A percentile compares a stretch with the other conserved stretches of the same genome.
phyloP scores from a whole-genome alignment of 2,888 invertebrate species.

The Melolontha melolontha region DNA sequence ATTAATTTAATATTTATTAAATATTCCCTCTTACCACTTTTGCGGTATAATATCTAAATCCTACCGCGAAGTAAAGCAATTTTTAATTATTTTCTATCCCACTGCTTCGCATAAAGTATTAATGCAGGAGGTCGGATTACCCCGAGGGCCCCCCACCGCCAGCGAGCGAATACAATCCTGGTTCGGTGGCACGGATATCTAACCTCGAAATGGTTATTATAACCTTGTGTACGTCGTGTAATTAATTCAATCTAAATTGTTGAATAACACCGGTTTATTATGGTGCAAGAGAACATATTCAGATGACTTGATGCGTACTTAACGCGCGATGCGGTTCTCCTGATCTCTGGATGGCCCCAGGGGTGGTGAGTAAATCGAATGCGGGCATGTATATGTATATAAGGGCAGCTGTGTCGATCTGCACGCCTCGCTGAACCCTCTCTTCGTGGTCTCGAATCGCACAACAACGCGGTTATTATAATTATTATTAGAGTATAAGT shows the following conservation, averaged over 20 bases:
- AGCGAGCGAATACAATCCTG: constrained; percentile 22
- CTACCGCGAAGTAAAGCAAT: background rate
- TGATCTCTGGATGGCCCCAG: constrained; percentile 9
- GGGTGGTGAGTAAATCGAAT: constrained; percentile 25
- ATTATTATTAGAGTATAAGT: constrained; percentile 9
- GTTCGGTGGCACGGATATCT: background rate
- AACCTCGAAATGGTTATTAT: constrained; percentile 26
- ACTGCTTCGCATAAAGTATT: constrained; percentile 8
- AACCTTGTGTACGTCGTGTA: constrained; percentile 10
- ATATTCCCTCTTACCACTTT: too few relatives aligned
- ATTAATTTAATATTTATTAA: too few relatives aligned
- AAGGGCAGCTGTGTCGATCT: constrained; percentile 25
- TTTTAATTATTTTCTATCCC: constrained; percentile 35
- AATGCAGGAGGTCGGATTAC: constrained; percentile 18
- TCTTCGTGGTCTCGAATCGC: constrained; percentile 14
- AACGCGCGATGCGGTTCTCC: constrained; percentile 14
- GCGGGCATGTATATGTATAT: constrained; percentile 11
- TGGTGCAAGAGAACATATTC: constrained; percentile 22
- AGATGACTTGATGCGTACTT: constrained; percentile 31
- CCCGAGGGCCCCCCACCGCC: constrained; percentile 19
- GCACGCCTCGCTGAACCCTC: constrained; percentile 18
- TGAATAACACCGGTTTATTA: constrained; percentile 38
- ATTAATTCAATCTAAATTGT: constrained; percentile 41
- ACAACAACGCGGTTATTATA: constrained; percentile 10
- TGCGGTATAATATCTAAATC: too few relatives aligned